Evolutionary conservation across 2,113 vertebrate species (phyloP).

Genomic region (Psilopogon haemacephalus): DNA sequence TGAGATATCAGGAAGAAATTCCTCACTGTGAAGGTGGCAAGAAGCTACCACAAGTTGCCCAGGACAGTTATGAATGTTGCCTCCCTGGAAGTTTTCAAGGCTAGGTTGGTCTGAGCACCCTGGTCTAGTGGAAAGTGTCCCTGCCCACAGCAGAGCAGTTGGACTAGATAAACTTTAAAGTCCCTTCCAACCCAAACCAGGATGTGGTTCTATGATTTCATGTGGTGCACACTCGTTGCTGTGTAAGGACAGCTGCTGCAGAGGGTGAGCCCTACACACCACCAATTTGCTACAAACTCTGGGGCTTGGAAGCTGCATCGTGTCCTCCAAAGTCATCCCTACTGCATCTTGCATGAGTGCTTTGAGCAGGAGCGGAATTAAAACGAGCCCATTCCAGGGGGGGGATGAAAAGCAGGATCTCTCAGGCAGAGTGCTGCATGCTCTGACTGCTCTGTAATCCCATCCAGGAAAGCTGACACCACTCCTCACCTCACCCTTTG

Average conservation of each 20-base stretch:
- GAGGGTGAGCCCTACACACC: background rate
- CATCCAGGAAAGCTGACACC: background rate
- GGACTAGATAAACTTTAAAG: no score
- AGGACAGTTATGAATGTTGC: no score
- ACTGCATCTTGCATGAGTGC: background rate
- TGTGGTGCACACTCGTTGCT: background rate
- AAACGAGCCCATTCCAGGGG: rapidly evolving
- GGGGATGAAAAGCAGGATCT: background rate
- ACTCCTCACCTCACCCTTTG: background rate
- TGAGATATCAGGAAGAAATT: no score
- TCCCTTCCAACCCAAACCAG: no score
- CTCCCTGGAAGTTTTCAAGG: no score
- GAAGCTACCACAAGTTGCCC: no score
- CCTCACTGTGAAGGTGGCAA: no score
- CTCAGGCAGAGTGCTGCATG: background rate
- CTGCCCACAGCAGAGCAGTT: no score
- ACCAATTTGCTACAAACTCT: background rate
- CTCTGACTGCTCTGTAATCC: background rate
- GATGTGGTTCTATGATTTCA: background rate
- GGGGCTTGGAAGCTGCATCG: background rate
- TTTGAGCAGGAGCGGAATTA: background rate
- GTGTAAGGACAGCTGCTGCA: background rate
- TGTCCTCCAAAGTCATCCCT: background rate
- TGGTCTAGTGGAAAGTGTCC: no score
- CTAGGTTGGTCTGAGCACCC: no score